Evolutionary conservation across 2,797 vertebrate species (phyloP).

Genomic region (Prionace glauca): DNA sequence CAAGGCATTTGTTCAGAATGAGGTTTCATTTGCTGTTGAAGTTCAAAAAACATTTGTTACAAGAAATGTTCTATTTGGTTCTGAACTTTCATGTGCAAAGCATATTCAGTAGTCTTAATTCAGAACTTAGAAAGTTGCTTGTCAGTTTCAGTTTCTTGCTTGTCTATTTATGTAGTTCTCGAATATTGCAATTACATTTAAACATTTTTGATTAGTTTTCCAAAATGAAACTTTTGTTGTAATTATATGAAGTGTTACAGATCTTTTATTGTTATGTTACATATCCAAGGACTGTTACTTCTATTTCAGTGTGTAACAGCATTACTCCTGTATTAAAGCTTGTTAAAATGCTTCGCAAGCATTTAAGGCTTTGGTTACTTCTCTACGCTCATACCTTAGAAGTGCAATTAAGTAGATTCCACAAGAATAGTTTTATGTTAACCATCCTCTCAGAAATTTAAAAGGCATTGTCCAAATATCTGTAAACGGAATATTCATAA

Average conservation of each 20-base stretch:
- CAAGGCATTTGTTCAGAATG: background rate
- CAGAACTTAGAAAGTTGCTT: background rate
- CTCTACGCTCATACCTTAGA: background rate
- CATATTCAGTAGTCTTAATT: background rate
- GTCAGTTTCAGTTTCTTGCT: background rate
- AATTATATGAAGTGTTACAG: background rate
- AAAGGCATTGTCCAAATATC: background rate
- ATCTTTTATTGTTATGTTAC: background rate
- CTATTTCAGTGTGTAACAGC: too few relatives aligned
- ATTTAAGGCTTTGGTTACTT: background rate
- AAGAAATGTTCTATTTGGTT: background rate
- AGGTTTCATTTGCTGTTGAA: background rate
- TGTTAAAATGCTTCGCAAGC: background rate
- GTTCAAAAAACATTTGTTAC: background rate
- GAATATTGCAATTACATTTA: background rate
- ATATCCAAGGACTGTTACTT: background rate
- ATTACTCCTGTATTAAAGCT: background rate
- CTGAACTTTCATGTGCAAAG: background rate
- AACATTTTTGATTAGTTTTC: conserved; percentile 19
- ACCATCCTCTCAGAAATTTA: background rate
- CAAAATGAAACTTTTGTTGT: background rate
- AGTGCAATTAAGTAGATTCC: background rate
- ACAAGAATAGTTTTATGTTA: background rate
- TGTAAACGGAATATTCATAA: background rate
- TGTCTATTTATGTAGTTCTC: background rate